Conservation (phyloP, 2,888 invertebrate species). For the Diogma glabrata region DNA sequence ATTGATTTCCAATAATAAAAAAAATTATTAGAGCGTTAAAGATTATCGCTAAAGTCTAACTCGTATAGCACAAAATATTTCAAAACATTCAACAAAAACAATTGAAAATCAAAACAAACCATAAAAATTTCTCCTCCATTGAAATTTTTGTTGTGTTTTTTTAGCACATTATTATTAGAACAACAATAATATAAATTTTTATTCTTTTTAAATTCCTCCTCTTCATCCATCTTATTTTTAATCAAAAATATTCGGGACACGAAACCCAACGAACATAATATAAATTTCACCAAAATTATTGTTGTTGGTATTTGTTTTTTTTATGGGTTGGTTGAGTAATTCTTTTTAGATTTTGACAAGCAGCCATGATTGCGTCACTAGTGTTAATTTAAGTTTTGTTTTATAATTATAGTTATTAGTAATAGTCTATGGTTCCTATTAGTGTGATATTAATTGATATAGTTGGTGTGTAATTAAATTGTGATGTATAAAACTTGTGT, state of each 20-base stretch:
- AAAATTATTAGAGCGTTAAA: conserved; percentile 2
- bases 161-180: too few species aligned
- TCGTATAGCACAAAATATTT: not conserved
- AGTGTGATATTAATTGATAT: not conserved
- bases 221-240: too few species aligned
- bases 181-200: not conserved
- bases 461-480: too few species aligned
- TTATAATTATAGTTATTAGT: not conserved
- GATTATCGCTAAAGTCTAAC: not conserved
- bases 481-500: too few species aligned
- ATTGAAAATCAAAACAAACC: conserved; percentile 8
- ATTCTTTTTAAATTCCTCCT: conserved; percentile 2
- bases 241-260: too few species aligned
- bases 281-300: conserved; percentile 7
- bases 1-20: not conserved
- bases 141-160: too few species aligned
- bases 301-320: too few species aligned
- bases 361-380: conserved; percentile 11
- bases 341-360: conserved; percentile 10
- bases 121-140: conserved; percentile 6
- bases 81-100: not conserved
- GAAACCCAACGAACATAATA: conserved; percentile 2
- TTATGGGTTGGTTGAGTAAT: too few species aligned
- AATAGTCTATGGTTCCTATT: not conserved
- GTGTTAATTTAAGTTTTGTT: not conserved